Percentiles rank a stretch among this genome's conserved stretches.
Evolutionary conservation across 1,140 invertebrate species (phyloP).

Genomic region (Drosophila sucinea): DNA sequence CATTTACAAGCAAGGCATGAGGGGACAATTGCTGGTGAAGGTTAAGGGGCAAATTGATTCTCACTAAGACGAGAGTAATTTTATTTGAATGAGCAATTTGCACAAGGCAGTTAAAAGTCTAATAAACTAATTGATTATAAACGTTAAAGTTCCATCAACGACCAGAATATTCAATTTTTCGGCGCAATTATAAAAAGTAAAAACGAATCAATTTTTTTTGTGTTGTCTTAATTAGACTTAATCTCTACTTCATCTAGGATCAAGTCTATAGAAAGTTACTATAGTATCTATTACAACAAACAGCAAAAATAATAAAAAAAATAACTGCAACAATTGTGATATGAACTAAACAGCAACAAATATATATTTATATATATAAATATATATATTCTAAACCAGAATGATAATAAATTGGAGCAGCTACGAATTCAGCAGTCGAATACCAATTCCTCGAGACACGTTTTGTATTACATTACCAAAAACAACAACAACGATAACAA

Average conservation of each 20-base stretch:
- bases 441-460: conserved; percentile 46
- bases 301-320: conserved; percentile 26
- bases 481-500: conserved; percentile 35
- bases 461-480: conserved; percentile 45
- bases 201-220: conserved; percentile 24
- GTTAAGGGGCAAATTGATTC: neutral
- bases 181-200: conserved; percentile 8
- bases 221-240: conserved; percentile 12
- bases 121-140: neutral
- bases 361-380: conserved; percentile 26
- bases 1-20: neutral
- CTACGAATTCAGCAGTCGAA: conserved; percentile 35
- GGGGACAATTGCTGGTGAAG: neutral
- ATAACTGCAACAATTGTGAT: conserved; percentile 72
- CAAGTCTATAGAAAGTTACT: conserved; percentile 30
- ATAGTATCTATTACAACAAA: conserved; percentile 13
- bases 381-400: conserved; percentile 36
- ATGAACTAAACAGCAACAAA: conserved; percentile 57
- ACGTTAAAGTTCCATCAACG: neutral
- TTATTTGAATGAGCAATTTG: conserved; percentile 1
- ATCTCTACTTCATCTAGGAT: conserved; percentile 12
- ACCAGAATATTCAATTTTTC: conserved; percentile 27
- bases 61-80: neutral
- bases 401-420: conserved; percentile 41
- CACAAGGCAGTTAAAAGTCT: neutral